Evolutionary conservation across 2,888 invertebrate genomes (phyloP), one percentile per base, ranked within the genome.

Genomic region (Petrolisthes manimaculis): DNA sequence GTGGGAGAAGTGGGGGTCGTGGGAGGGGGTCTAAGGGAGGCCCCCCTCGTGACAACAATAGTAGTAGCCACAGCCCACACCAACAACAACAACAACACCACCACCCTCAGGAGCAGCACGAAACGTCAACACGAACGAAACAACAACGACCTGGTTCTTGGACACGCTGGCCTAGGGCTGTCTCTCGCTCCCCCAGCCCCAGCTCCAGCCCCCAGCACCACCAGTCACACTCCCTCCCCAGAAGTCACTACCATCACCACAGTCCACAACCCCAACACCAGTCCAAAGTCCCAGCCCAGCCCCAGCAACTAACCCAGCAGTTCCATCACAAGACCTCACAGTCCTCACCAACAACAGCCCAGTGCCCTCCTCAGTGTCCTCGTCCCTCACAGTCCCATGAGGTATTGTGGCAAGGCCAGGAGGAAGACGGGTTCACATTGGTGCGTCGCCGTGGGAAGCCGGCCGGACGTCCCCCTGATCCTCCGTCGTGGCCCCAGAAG

Each of bases 111-210:
- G n/a, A 61, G 61, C 61, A 61, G 14, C 6, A 71, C 24, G 67
- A 71, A 37, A 69, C 85, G 18, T 69, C 85, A 85, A 79, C 71
- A 53, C 85, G 85, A 85, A 51, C 85, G 85, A 85, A 85, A n/a
- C n/a, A n/a, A n/a, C n/a, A n/a, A 79, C 85, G 85, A 85, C 79
- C 79, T 85, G 85, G 85, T 54, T 85, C 85, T 9, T 85, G 85
- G 85, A 67, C 79, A 21, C 55, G 78, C 69, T 85, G 61, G 85
- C 61, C 85, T 14, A 67, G 71, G 21, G 80, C 80, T 21, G 18
- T 85, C 3, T 56, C 85, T 21, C 85, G 85, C 18, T 85, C 85
- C 21, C 85, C 78, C 55, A 85, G 85, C 55, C 85, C 84, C 56
- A n/a, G n/a, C 6, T 18, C 54, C 9, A 14, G n/a, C 14, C 55